These are phyloP conservation scores for Pungitius pungitius DNA, from an alignment of 2,113 vertebrate genomes.

Conservation along the genomic window DNA sequence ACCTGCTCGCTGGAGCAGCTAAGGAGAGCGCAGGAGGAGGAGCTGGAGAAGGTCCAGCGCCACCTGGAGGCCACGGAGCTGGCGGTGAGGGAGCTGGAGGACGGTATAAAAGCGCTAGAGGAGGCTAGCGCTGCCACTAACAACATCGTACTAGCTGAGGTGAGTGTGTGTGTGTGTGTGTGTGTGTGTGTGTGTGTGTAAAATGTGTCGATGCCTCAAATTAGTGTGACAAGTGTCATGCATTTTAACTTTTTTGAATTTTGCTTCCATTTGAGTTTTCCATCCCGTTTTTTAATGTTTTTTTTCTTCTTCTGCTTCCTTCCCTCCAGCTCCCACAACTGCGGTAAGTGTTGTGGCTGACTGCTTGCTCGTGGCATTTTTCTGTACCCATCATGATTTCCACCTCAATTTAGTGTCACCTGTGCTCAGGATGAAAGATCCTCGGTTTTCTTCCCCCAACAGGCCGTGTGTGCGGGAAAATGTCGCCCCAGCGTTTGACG, in stretches of 20 bases:
- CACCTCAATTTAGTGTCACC: constrained; percentile 7
- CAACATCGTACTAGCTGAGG: constrained; percentile 71
- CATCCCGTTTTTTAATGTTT: background rate
- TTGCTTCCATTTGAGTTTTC: background rate
- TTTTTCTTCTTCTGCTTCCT: constrained; percentile 19
- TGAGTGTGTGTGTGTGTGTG: constrained; percentile 69
- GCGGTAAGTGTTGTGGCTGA: constrained; percentile 61
- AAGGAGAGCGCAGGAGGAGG: constrained; percentile 71
- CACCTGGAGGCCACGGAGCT: constrained; percentile 68
- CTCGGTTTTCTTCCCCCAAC: background rate
- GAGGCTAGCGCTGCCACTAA: constrained; percentile 57
- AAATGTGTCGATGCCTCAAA: background rate
- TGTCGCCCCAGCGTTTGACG: constrained; percentile 64
- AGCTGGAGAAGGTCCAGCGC: constrained; percentile 67
- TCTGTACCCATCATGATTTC: constrained; percentile 3
- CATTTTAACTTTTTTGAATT: background rate
- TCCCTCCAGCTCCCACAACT: constrained; percentile 71
- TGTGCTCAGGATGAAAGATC: constrained; percentile 11
- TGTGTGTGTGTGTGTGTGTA: constrained; percentile 67
- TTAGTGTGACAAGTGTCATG: background rate
- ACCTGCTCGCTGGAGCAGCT: constrained; percentile 77
- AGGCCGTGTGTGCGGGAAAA: constrained; percentile 60
- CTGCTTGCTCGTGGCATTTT: constrained; percentile 13
- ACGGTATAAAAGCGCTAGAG: constrained; percentile 65
- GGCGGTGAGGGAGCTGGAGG: constrained; percentile 73